These are phyloP conservation scores for Bergia puertoricense DNA, from an alignment of 92 coral and sea anemone species.

Conservation along the genomic window DNA sequence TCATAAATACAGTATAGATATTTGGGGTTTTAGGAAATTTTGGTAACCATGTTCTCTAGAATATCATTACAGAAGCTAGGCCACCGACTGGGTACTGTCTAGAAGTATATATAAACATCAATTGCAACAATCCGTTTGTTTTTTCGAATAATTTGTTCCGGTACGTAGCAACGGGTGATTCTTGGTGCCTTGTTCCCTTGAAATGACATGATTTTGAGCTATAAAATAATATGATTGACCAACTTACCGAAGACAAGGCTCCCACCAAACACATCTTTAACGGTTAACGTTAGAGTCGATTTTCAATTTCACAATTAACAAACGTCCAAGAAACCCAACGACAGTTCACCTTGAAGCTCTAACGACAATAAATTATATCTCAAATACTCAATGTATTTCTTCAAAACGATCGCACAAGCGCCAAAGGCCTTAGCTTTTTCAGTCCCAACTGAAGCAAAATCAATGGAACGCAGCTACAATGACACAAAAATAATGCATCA, in stretches of 20 bases:
- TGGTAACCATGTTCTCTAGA: too few species aligned
- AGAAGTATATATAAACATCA: too few species aligned
- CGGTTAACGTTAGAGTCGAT: too few species aligned
- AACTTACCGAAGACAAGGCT: conserved; percentile 39
- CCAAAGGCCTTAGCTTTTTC: not conserved
- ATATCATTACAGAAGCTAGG: too few species aligned
- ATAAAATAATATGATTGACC: not conserved
- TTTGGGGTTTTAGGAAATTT: too few species aligned
- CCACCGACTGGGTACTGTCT: too few species aligned
- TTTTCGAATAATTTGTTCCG: too few species aligned
- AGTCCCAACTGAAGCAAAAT: not conserved
- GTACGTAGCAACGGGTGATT: too few species aligned
- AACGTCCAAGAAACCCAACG: not conserved
- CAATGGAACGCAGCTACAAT: conserved; percentile 3
- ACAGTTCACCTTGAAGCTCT: not conserved
- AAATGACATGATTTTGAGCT: not conserved
- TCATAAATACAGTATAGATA: too few species aligned
- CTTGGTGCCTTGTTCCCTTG: not conserved
- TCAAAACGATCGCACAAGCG: not conserved
- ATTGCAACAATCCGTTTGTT: too few species aligned
- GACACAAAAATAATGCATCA: not conserved
- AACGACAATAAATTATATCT: not conserved
- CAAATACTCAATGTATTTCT: not conserved
- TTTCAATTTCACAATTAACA: too few species aligned
- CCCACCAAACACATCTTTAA: conserved; percentile 34